phyloP scores from a whole-genome alignment of 1,140 invertebrate species.

The Lepidurus packardi region DNA sequence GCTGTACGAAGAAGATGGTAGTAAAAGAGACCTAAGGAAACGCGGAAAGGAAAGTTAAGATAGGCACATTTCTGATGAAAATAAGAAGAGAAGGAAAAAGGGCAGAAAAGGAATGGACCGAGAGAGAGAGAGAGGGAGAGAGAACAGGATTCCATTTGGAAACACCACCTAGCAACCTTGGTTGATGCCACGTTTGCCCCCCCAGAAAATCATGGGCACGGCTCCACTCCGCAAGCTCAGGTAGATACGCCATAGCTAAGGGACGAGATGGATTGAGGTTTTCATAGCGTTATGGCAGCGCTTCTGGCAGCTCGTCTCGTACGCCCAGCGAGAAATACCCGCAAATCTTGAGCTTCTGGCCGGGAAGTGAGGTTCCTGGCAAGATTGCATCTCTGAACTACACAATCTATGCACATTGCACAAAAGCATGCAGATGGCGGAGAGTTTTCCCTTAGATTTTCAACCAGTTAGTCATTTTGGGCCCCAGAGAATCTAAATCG shows the following conservation, averaged over 20 bases:
- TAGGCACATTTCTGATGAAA: neutral
- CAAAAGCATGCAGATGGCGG: neutral
- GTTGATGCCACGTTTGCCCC: constrained; percentile 10
- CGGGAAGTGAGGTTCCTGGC: neutral
- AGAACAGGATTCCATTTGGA: constrained; percentile 8
- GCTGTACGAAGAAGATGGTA: neutral
- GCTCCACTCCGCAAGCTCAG: neutral
- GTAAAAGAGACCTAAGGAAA: neutral
- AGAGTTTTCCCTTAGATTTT: neutral
- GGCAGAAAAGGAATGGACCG: neutral
- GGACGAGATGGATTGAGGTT: neutral
- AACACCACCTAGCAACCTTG: constrained; percentile 21
- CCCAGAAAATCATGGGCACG: neutral
- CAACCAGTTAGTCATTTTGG: neutral
- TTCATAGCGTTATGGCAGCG: neutral
- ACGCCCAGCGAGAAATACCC: neutral
- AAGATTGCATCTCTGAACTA: neutral
- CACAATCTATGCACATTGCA: neutral
- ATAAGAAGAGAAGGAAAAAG: neutral
- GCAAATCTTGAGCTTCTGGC: neutral
- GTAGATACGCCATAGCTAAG: neutral
- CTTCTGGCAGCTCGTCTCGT: neutral
- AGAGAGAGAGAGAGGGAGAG: constrained; percentile 1
- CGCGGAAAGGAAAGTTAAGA: neutral
- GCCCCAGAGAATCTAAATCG: neutral